Evolutionary conservation across 2,797 vertebrate genomes (phyloP).

Genomic region (Muraenolepis orangiensis): DNA sequence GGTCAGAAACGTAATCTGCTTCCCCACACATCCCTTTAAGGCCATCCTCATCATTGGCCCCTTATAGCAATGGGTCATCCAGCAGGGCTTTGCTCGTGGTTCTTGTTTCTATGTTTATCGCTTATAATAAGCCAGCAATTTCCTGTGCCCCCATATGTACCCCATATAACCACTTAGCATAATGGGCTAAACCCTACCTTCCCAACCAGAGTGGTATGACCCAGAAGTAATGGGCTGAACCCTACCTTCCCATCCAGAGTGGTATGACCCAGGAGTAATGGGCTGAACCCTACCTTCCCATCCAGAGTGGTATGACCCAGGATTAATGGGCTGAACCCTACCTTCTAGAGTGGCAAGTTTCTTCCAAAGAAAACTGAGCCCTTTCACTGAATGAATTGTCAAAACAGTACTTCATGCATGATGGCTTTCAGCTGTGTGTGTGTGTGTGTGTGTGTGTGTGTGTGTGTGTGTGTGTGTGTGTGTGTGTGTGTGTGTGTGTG

Average conservation of each 20-base stretch:
- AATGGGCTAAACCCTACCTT: not conserved
- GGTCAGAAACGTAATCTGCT: no score
- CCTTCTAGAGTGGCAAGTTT: not conserved
- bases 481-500: conserved; percentile 23
- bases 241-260: not conserved
- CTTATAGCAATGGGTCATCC: no score
- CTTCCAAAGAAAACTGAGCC: not conserved
- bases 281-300: not conserved
- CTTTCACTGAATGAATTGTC: no score
- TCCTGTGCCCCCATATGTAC: not conserved
- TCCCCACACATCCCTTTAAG: no score
- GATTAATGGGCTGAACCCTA: not conserved
- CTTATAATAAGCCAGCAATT: not conserved
- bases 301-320: no score
- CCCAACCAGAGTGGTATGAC: not conserved
- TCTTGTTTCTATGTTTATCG: no score
- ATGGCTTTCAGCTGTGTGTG: not conserved
- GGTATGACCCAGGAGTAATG: not conserved
- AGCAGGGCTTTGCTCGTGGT: no score
- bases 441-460: conserved; percentile 2
- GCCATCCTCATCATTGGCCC: no score
- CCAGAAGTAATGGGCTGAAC: not conserved
- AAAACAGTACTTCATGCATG: no score
- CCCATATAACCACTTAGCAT: no score
- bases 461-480: conserved; percentile 32